These are phyloP conservation scores for Sceloporus undulatus DNA, from an alignment of 2,113 vertebrate genomes.

Conservation along the genomic window DNA sequence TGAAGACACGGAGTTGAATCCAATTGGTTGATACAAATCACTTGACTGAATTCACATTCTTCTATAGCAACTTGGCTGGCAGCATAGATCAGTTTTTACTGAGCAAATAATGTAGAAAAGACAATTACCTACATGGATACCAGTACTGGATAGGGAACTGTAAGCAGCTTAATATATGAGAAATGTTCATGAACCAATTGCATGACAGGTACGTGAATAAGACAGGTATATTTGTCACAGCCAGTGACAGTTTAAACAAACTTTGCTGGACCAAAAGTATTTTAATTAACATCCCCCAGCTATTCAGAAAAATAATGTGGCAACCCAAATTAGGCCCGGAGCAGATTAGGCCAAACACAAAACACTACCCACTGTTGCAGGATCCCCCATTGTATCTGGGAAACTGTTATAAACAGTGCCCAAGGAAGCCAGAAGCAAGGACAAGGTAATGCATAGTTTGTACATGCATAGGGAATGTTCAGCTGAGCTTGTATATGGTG, in stretches of 20 bases:
- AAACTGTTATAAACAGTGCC: neutral
- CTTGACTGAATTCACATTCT: neutral
- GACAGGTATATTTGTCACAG: neutral
- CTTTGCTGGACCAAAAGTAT: neutral
- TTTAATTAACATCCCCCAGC: neutral
- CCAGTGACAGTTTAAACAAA: neutral
- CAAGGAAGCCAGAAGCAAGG: neutral
- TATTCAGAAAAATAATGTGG: neutral
- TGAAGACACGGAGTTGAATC: neutral
- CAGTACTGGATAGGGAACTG: neutral
- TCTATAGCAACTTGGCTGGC: neutral
- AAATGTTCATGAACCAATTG: neutral
- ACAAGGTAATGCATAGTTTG: neutral
- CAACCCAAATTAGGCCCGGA: neutral
- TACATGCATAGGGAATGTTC: neutral
- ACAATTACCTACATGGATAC: neutral
- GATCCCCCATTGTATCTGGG: neutral
- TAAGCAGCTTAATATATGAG: neutral
- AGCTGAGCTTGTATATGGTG: neutral
- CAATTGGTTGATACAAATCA: constrained; percentile 7
- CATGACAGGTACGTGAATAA: neutral
- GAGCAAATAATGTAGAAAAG: neutral
- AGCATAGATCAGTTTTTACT: neutral
- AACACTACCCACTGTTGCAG: neutral
- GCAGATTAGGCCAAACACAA: neutral